Conservation (phyloP, 1,140 invertebrate genomes). For the Aphis gossypii region DNA sequence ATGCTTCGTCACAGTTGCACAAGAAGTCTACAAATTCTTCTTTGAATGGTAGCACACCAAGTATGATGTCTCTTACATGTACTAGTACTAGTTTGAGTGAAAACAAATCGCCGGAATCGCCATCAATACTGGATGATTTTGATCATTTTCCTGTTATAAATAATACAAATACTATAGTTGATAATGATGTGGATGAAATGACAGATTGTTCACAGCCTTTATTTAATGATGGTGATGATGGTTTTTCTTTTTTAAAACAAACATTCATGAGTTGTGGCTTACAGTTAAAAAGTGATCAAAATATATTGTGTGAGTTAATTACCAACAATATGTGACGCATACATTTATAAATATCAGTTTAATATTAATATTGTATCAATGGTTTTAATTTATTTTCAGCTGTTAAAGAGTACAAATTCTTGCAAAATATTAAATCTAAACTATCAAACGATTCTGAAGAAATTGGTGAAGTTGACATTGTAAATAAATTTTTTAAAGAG, state of each 20-base stretch:
- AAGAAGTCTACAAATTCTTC: not conserved
- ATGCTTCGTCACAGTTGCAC: not conserved
- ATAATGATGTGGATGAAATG: not conserved
- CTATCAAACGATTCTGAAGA: constrained; percentile 44
- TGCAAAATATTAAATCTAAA: constrained; percentile 39
- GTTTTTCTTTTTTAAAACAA: constrained; percentile 32
- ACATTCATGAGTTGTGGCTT: constrained; percentile 34
- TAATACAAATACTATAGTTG: not conserved
- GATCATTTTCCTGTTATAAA: not conserved
- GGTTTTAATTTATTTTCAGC: not conserved
- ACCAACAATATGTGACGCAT: not conserved
- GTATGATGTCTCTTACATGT: not conserved
- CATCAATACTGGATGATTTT: constrained; percentile 37
- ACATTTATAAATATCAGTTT: not conserved
- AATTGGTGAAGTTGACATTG: constrained; percentile 9
- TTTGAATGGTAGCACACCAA: not conserved
- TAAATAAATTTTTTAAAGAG: constrained; percentile 16
- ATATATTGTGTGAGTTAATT: not conserved
- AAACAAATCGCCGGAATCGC: not conserved
- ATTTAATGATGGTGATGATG: not conserved
- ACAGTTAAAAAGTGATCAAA: constrained; percentile 50
- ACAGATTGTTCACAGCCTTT: constrained; percentile 28
- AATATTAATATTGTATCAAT: not conserved
- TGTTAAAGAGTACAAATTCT: constrained; percentile 34
- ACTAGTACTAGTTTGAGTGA: not conserved